Base-by-base conservation (phyloP, 2,888 invertebrate species). In the Dermolepida albohirtum region DNA sequence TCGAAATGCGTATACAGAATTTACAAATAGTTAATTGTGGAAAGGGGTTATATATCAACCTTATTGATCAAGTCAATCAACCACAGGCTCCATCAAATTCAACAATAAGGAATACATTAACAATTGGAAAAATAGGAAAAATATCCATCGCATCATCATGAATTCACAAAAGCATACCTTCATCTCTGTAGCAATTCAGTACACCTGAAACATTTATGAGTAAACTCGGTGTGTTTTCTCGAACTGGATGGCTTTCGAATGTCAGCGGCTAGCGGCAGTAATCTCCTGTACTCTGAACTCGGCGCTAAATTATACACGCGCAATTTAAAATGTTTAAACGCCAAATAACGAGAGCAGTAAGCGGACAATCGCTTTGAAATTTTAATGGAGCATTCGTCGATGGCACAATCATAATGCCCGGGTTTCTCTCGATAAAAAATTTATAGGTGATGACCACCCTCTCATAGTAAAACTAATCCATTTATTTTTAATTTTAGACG, bases 251-350 rank as follows among this genome's bases (percentile, higher is more conserved):
- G 47, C 47, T 47, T 34, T 47, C 47, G 59, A 47, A 62, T 14
- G 59, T 62, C 59, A 62, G 59, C 29, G 59, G 47, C 47, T 17
- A 47, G 47, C 47, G 59, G 47, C 59, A 16, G 47, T 62, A 62
- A 62, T 62, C 59, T 62, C 34, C 44, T 62, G 47, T 34, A 49
- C 34, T 34, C 47, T 34, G 49, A 29, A 17, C 47, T 47, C 29
- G 29, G 49, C 59, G 47, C 34, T 62, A 62, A 62, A 62, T 62
- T 62, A 62, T 62, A 62, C 47, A 62, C 47, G 47, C 29, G 47
- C 17, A 67, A 67, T 67, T 67, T 67, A 67, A 62, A 67, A 67
- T 67, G 66, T 43, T 59, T 59, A 67, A 67, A 59, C 66, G 66
- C 29, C 59, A 67, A 67, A 67, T 67, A 67, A 67, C 51, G 66